These are phyloP conservation scores for Proteles cristata DNA, from an alignment of 2,113 vertebrate genomes.

Conservation along the genomic window DNA sequence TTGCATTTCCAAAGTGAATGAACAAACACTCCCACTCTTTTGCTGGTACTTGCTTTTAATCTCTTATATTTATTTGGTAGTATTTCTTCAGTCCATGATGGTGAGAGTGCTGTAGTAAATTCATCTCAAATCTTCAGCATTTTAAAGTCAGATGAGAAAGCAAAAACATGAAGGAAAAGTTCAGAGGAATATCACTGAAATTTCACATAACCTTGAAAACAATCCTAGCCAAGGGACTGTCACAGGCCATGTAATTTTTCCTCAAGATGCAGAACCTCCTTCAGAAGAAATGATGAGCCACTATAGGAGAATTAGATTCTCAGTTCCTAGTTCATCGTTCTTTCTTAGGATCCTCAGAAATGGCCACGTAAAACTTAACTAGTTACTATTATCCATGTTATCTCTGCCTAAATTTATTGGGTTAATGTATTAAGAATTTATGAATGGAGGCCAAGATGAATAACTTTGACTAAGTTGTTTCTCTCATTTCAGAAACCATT, in stretches of 20 bases:
- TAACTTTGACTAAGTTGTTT: not conserved
- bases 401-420: not conserved
- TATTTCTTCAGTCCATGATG: slow-evolving; percentile 40
- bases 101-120: not conserved
- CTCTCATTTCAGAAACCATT: slow-evolving; percentile 2
- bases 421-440: not conserved
- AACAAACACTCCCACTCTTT: slow-evolving; percentile 8
- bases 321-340: not conserved
- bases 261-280: not conserved
- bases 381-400: not conserved
- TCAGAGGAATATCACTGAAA: not conserved
- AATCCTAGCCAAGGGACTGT: not conserved
- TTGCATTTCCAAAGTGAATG: slow-evolving; percentile 8
- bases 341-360: not conserved
- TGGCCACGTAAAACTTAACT: not conserved
- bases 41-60: slow-evolving; percentile 49
- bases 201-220: not conserved
- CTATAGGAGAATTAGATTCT: not conserved
- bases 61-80: slow-evolving; percentile 54
- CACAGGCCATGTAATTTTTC: not conserved
- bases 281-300: not conserved
- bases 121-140: slow-evolving; percentile 40
- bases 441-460: not conserved
- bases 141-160: slow-evolving; percentile 2
- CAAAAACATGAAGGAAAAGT: not conserved